Base-by-base conservation (phyloP, 2,797 vertebrate species). In the Falco biarmicus region DNA sequence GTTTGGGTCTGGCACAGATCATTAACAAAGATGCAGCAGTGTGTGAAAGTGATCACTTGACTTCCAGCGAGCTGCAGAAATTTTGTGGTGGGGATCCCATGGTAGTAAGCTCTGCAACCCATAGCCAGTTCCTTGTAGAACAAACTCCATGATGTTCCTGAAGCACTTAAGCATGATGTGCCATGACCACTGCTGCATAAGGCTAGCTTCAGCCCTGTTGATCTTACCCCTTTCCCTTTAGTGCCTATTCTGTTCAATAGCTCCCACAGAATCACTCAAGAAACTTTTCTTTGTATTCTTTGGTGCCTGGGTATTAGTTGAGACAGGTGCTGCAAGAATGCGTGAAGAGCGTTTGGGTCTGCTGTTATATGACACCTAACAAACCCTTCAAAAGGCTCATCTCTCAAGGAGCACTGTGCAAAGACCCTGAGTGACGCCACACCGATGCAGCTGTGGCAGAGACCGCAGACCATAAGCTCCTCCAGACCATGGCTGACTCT, bases 371-470 rank as follows among this genome's bases (percentile, higher is more conserved):
- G 19, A 26, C 24, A 63, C 15, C 63, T n/a, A 56, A 51, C 6
- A 37, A 87, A 63, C 14, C 51, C 48, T 65, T 66, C n/a, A 19
- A n/a, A 28, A 85, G 29, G 59, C 15, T 84, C 17, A 45, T 29
- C 18, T 50, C 25, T 18, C 22, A 77, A 45, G 50, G 1, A 82
- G 17, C 9, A 18, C 0, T 0, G 29, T 10, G n/a, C 39, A 78
- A 78, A 76, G 64, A 61, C 25, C 59, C 37, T 2, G 34, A 89
- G 51, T 1, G 12, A 65, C 17, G 11, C 11, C 19, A 37, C 50
- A 78, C 3, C 0, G 0, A 73, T 12, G 26, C 37, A 65, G 37
- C 16, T 1, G 0, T 19, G 48, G 48, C 64, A 77, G 31, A 71
- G 21, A 53, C n/a, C 2, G 6, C 9, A 29, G 50, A 57, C 29